phyloP scores from a whole-genome alignment of 2,797 vertebrate species.

The Platyrinchus mystaceus region DNA sequence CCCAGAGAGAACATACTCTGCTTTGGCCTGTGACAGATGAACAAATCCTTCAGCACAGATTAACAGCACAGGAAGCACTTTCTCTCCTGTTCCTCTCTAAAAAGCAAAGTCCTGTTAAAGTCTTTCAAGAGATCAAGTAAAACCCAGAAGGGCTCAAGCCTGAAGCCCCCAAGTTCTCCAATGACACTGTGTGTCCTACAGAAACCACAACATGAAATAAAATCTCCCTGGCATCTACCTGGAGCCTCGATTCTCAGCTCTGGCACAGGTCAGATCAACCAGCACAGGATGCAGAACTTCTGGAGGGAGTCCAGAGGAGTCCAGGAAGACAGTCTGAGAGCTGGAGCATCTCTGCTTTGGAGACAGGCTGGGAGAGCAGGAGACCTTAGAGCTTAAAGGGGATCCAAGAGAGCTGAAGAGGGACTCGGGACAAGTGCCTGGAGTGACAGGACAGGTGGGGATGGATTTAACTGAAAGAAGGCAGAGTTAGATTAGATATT shows the following conservation, averaged over 20 bases:
- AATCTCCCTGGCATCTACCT: neutral
- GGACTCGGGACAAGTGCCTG: accelerated
- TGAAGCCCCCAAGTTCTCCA: neutral
- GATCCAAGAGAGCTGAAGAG: neutral
- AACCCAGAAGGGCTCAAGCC: neutral
- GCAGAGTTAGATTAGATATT: no score
- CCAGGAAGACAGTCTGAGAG: accelerated
- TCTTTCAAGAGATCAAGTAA: neutral
- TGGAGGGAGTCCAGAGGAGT: neutral
- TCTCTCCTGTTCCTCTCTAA: neutral
- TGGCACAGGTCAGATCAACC: neutral
- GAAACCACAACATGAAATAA: neutral
- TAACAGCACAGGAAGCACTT: neutral
- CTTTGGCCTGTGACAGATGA: neutral
- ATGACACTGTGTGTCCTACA: neutral
- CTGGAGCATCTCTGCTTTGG: neutral
- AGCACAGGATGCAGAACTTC: neutral
- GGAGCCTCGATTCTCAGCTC: accelerated
- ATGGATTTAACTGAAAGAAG: neutral
- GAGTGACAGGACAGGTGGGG: accelerated
- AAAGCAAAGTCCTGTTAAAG: neutral
- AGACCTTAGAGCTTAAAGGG: neutral
- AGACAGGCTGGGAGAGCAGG: neutral
- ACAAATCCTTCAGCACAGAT: neutral
- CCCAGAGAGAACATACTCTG: accelerated